Conservation (phyloP, 2,888 invertebrate genomes). For the Morpho achilles region DNA sequence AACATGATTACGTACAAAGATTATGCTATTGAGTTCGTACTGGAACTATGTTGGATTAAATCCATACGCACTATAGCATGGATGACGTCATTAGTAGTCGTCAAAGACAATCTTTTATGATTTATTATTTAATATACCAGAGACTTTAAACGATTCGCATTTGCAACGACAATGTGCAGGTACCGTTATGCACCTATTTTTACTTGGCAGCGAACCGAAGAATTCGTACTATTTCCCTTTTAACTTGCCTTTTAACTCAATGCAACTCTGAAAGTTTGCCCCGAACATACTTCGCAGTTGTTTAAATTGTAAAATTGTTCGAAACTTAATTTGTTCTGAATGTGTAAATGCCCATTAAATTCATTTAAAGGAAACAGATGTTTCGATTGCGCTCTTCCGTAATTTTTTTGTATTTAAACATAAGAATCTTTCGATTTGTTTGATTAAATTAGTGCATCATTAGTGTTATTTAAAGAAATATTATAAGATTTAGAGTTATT, state of each 20-base stretch:
- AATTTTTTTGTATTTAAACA: neutral
- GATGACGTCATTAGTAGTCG: too few species aligned
- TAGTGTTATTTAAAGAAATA: too few species aligned
- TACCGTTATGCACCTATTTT: slow-evolving; percentile 7
- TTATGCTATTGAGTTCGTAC: too few species aligned
- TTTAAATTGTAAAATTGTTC: slow-evolving; percentile 20
- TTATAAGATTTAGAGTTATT: too few species aligned
- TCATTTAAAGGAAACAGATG: neutral
- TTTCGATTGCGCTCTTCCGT: too few species aligned
- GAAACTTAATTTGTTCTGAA: slow-evolving; percentile 9
- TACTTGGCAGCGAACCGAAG: slow-evolving; percentile 9
- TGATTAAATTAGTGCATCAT: too few species aligned
- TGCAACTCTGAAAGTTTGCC: slow-evolving; percentile 18
- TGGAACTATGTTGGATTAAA: too few species aligned
- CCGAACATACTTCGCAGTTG: slow-evolving; percentile 13
- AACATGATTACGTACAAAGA: too few species aligned
- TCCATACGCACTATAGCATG: too few species aligned
- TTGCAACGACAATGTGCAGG: neutral
- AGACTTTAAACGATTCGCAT: neutral
- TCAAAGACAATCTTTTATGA: too few species aligned
- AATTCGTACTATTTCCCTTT: slow-evolving; percentile 16
- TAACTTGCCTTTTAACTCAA: slow-evolving; percentile 23
- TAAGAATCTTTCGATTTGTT: neutral
- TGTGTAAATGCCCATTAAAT: slow-evolving; percentile 9
- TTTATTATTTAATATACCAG: too few species aligned